Conservation (phyloP, 2,113 vertebrate genomes). For the Triplophysa dalaica region DNA sequence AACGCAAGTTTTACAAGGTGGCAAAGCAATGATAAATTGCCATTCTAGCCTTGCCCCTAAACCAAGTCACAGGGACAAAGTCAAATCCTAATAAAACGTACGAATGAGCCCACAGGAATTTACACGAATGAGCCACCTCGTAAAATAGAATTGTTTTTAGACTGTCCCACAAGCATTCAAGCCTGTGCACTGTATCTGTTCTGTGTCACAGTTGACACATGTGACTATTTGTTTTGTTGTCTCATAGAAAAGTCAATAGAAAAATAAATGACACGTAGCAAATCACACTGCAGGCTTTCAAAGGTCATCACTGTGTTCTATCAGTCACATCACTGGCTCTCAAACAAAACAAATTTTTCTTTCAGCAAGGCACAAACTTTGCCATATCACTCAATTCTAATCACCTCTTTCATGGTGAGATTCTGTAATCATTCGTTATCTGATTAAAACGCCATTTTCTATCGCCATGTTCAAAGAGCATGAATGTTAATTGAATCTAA, state of each 20-base stretch:
- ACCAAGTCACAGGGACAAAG: too few relatives aligned
- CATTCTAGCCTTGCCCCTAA: too few relatives aligned
- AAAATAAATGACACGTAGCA: background rate
- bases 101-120: too few relatives aligned
- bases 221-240: background rate
- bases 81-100: too few relatives aligned
- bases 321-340: constrained; percentile 22
- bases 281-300: constrained; percentile 43
- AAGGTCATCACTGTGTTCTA: constrained; percentile 53
- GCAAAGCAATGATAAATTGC: too few relatives aligned
- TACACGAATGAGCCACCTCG: too few relatives aligned
- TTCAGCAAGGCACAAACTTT: constrained; percentile 44
- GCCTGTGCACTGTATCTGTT: background rate
- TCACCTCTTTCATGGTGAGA: constrained; percentile 24
- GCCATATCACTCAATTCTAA: constrained; percentile 50
- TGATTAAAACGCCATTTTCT: constrained; percentile 53
- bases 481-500: constrained; percentile 51
- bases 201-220: constrained; percentile 14
- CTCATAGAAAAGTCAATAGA: background rate
- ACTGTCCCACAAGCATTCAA: too few relatives aligned
- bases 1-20: too few relatives aligned
- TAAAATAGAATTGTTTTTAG: too few relatives aligned
- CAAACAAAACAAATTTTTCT: constrained; percentile 35
- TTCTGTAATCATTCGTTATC: constrained; percentile 55
- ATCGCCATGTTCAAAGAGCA: constrained; percentile 50